Conservation (phyloP, 2,888 invertebrate genomes). For the Ametastegia equiseti region DNA sequence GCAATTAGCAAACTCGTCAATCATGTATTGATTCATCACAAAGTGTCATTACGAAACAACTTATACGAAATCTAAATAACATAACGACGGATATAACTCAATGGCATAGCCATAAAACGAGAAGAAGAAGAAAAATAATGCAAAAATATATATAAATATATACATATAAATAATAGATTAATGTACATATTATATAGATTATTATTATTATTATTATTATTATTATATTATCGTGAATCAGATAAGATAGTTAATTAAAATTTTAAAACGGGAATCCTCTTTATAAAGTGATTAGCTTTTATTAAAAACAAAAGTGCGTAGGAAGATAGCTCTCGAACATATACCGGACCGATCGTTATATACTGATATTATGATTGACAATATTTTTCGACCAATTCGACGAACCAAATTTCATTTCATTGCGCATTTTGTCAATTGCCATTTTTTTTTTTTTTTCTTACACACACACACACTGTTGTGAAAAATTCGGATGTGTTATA, state of each 20-base stretch:
- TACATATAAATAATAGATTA: constrained; percentile 51
- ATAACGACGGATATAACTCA: background rate
- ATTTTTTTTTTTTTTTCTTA: background rate
- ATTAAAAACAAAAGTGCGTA: background rate
- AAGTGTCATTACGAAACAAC: constrained; percentile 33
- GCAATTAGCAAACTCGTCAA: background rate
- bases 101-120: background rate
- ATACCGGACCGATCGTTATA: background rate
- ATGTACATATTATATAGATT: constrained; percentile 52
- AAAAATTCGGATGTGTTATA: background rate
- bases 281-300: constrained; percentile 38
- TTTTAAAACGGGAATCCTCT: constrained; percentile 26
- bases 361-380: background rate
- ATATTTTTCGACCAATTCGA: background rate
- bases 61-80: background rate
- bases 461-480: background rate
- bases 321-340: constrained; percentile 10
- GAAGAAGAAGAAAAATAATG: background rate
- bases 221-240: constrained; percentile 12
- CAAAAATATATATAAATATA: constrained; percentile 11
- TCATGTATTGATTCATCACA: constrained; percentile 3
- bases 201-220: constrained; percentile 26
- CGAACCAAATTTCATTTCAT: background rate
- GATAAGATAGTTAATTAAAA: constrained; percentile 23
- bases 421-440: background rate